Evolutionary conservation across 2,888 invertebrate genomes (phyloP).

Genomic region (Clepsis dumicolana): DNA sequence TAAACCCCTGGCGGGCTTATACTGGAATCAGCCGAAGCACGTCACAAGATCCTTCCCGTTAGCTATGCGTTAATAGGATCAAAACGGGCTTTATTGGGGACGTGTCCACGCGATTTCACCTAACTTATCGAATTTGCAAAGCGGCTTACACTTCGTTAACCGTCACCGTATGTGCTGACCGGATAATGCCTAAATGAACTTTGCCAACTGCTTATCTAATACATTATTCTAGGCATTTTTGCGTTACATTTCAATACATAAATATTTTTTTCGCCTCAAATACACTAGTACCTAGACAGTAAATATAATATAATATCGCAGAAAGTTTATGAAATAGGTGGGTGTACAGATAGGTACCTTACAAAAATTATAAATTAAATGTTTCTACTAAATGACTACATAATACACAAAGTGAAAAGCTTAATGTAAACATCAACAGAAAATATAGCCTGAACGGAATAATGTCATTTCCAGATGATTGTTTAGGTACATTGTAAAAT

Average conservation of each 20-base stretch:
- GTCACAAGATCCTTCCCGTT: constrained; percentile 79
- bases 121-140: constrained; percentile 85
- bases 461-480: background rate
- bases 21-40: constrained; percentile 68
- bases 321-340: no score
- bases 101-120: constrained; percentile 82
- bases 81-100: constrained; percentile 82
- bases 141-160: constrained; percentile 84
- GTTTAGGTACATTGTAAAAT: constrained; percentile 5
- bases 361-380: no score
- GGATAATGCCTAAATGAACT: constrained; percentile 21
- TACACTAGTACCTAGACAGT: no score
- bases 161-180: constrained; percentile 56
- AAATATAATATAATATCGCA: no score
- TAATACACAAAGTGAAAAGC: background rate
- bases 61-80: constrained; percentile 85
- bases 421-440: background rate
- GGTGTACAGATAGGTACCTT: no score
- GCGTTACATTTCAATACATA: no score
- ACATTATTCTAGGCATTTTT: background rate
- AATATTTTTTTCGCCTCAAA: no score
- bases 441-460: background rate
- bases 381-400: no score
- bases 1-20: constrained; percentile 58
- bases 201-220: background rate